phyloP scores from a whole-genome alignment of 2,888 invertebrate genomes.

The Cerastis leucographa region DNA sequence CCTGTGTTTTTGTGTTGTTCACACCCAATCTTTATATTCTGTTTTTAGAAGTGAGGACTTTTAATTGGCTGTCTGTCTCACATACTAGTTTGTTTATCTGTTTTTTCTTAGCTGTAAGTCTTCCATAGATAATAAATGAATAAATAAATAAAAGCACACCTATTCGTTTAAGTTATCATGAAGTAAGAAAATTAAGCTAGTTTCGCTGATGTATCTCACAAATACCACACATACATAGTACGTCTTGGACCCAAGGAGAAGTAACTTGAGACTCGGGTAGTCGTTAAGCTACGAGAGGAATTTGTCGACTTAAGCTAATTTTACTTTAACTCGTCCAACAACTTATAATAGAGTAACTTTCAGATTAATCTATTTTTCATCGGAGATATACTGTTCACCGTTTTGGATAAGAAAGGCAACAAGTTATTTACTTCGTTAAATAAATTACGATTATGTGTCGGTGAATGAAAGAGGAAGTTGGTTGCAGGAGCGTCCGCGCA shows the following conservation, averaged over 20 bases:
- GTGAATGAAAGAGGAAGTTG: constrained; percentile 35
- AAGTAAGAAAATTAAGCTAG: not conserved
- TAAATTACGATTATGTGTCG: constrained; percentile 3
- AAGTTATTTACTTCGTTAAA: constrained; percentile 16
- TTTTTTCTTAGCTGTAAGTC: no score
- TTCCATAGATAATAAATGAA: no score
- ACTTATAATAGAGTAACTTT: constrained; percentile 87
- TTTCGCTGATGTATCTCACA: constrained; percentile 12
- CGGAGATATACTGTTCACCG: constrained; percentile 47
- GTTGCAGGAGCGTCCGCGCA: constrained; percentile 54
- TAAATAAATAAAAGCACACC: no score
- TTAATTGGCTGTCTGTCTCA: no score
- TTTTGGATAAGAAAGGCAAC: constrained; percentile 68
- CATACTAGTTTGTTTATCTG: no score
- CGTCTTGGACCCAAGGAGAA: constrained; percentile 62
- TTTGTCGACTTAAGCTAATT: constrained; percentile 77
- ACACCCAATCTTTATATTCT: no score
- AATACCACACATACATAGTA: constrained; percentile 34
- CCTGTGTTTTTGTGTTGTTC: no score
- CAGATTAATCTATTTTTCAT: constrained; percentile 79
- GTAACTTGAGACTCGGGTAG: constrained; percentile 77
- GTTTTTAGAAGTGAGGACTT: no score
- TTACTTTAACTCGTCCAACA: constrained; percentile 82
- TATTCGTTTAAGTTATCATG: not conserved
- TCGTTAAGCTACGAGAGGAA: constrained; percentile 82